A percentile compares a stretch with the other conserved stretches of the same genome.
Evolutionary conservation across 2,113 vertebrate genomes (phyloP).

Genomic region (Epinephelus cyanopodus): DNA sequence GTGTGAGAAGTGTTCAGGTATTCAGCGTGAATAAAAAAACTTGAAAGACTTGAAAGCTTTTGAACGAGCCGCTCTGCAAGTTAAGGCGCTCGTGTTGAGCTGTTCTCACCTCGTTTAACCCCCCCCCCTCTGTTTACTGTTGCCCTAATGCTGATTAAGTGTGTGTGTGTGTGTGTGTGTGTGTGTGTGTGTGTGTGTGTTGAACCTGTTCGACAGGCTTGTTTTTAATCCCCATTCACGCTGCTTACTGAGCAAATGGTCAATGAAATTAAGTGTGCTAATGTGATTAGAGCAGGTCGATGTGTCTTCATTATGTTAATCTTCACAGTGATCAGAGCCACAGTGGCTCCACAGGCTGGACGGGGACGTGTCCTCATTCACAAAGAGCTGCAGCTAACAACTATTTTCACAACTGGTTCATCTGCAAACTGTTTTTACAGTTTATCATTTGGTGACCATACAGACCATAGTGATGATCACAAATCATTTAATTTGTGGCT

Average conservation of each 20-base stretch:
- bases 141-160: slow-evolving; percentile 13
- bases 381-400: neutral
- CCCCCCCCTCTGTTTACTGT: neutral
- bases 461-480: too few relatives aligned
- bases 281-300: slow-evolving; percentile 65
- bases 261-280: slow-evolving; percentile 51
- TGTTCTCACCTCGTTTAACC: slow-evolving; percentile 27
- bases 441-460: too few relatives aligned
- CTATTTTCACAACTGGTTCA: neutral
- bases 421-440: too few relatives aligned
- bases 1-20: neutral
- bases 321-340: slow-evolving; percentile 4
- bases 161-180: slow-evolving; percentile 24
- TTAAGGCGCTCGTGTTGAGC: neutral
- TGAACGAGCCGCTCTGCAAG: neutral
- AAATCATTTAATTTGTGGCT: too few relatives aligned
- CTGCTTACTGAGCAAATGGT: slow-evolving; percentile 57
- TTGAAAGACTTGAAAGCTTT: neutral
- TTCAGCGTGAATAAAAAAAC: neutral
- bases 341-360: neutral
- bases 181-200: slow-evolving; percentile 27
- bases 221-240: slow-evolving; percentile 59
- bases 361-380: neutral
- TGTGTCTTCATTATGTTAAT: slow-evolving; percentile 48
- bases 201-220: neutral